Conservation (phyloP, 1,140 invertebrate species). For the Brachystomella parvula region DNA sequence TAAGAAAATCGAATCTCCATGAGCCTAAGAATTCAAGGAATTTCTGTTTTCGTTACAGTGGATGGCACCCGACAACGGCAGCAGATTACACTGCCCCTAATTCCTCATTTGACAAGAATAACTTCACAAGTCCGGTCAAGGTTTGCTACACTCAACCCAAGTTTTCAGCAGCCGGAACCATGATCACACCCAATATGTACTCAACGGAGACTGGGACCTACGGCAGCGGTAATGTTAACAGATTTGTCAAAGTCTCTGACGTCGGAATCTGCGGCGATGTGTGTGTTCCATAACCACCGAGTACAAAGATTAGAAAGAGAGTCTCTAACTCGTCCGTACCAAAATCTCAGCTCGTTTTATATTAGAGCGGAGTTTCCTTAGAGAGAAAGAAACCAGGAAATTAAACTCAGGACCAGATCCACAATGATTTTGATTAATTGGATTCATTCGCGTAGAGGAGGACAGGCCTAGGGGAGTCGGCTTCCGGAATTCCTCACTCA, state of each 20-base stretch:
- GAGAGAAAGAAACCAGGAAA: too few species aligned
- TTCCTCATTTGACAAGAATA: constrained; percentile 12
- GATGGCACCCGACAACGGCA: constrained; percentile 4
- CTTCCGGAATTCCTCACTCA: too few species aligned
- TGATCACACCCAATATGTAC: constrained; percentile 13
- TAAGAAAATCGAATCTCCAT: background rate
- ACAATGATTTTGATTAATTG: too few species aligned
- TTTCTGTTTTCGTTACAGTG: constrained; percentile 2
- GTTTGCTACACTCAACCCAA: constrained; percentile 13
- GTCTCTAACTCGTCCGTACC: too few species aligned
- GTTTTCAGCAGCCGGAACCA: background rate
- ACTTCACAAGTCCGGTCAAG: constrained; percentile 1
- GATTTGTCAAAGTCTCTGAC: background rate
- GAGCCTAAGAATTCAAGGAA: background rate
- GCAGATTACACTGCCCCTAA: background rate
- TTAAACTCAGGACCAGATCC: too few species aligned
- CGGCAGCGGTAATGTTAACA: constrained; percentile 1
- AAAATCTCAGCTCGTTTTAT: too few species aligned
- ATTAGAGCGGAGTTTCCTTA: too few species aligned
- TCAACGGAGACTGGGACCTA: constrained; percentile 2
- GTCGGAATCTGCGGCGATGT: background rate
- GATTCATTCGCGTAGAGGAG: too few species aligned
- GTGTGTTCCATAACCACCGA: background rate
- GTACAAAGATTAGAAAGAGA: too few species aligned
- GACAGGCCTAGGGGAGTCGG: too few species aligned